A percentile compares a stretch with the other conserved stretches of the same genome.
These are phyloP conservation scores for Coptotermes formosanus DNA, from an alignment of 1,140 invertebrate species.

Conservation along the genomic window DNA sequence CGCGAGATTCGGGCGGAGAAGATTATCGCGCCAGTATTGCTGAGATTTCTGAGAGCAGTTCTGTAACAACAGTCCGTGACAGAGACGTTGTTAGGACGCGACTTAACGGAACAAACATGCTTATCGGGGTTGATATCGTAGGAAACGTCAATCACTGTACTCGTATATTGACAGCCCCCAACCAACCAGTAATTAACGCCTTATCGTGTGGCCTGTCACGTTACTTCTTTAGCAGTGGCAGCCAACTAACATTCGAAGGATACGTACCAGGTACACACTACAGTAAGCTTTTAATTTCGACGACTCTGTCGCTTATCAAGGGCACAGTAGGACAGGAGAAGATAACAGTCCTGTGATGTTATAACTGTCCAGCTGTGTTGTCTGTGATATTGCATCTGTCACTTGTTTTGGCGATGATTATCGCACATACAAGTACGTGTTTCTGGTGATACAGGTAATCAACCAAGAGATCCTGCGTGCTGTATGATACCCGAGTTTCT, in stretches of 20 bases:
- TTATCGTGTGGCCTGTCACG: neutral
- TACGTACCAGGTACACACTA: neutral
- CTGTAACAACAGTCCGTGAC: neutral
- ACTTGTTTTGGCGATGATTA: too few relatives aligned
- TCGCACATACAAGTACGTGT: too few relatives aligned
- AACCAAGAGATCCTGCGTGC: too few relatives aligned
- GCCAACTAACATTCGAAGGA: neutral
- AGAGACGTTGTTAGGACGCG: neutral
- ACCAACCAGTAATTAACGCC: neutral
- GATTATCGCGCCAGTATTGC: neutral
- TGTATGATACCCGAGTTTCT: too few relatives aligned
- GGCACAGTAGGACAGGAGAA: too few relatives aligned
- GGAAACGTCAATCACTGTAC: conserved; percentile 1
- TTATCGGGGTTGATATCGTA: neutral
- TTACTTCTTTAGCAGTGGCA: neutral
- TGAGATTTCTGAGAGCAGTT: neutral
- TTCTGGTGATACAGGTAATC: too few relatives aligned
- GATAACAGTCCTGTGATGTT: too few relatives aligned
- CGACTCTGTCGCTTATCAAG: too few relatives aligned
- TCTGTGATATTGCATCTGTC: too few relatives aligned
- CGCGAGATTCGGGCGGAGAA: too few relatives aligned
- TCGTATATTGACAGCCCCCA: neutral
- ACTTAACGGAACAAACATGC: conserved; percentile 4
- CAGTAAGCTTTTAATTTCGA: too few relatives aligned
- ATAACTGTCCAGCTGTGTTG: too few relatives aligned